A percentile compares a stretch with the other conserved stretches of the same genome.
Conservation (phyloP, 2,888 invertebrate species). For the Baccha elongata region DNA sequence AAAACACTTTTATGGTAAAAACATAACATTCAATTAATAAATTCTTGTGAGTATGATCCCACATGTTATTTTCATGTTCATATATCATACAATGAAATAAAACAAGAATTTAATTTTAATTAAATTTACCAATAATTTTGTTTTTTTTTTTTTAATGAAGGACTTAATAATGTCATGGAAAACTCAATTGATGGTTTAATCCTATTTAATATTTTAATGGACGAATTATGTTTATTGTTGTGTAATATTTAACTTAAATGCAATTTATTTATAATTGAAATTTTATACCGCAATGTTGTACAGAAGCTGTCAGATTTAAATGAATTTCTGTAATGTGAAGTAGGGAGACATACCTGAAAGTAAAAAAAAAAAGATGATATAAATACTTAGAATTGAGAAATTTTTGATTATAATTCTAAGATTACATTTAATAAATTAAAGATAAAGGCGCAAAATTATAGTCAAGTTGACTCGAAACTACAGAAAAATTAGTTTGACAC, state of each 20-base stretch:
- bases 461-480: too few species aligned
- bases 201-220: slow-evolving; percentile 22
- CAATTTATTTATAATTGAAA: slow-evolving; percentile 10
- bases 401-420: neutral
- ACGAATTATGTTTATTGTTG: neutral
- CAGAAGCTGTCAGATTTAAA: neutral
- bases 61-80: neutral
- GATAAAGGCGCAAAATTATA: neutral
- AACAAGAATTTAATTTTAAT: slow-evolving; percentile 15
- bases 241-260: neutral
- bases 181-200: slow-evolving; percentile 36
- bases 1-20: neutral
- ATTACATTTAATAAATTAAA: neutral
- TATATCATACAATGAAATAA: neutral
- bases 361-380: neutral
- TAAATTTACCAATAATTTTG: slow-evolving; percentile 2
- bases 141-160: slow-evolving; percentile 1
- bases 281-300: neutral
- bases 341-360: neutral
- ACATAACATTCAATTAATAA: slow-evolving; percentile 16
- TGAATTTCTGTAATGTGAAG: neutral
- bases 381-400: neutral
- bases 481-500: neutral
- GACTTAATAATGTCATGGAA: slow-evolving; percentile 19
- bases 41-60: neutral